Evolutionary conservation across 2,888 invertebrate genomes (phyloP).

Genomic region (Itoplectis maculator): DNA sequence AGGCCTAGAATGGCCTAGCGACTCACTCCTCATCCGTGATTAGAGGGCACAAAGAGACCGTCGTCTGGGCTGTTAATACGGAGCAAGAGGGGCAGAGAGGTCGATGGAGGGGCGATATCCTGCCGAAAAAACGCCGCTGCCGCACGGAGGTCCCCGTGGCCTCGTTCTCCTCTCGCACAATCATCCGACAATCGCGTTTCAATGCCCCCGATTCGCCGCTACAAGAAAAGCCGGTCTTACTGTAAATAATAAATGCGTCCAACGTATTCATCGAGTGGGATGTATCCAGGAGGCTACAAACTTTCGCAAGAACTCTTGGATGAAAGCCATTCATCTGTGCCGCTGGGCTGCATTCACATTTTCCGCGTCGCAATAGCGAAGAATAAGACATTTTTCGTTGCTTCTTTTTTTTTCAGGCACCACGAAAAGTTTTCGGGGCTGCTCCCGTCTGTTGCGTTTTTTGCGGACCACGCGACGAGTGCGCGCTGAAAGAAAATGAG

Average conservation of each 20-base stretch:
- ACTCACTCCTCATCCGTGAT: conserved; percentile 43
- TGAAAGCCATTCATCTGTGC: conserved; percentile 23
- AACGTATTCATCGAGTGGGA: conserved; percentile 36
- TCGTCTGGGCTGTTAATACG: conserved; percentile 19
- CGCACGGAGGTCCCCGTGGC: conserved; percentile 4
- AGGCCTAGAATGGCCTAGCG: conserved; percentile 1
- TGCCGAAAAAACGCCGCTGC: conserved; percentile 17
- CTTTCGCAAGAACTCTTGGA: conserved; percentile 22
- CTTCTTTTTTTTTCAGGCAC: background rate
- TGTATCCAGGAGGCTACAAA: background rate
- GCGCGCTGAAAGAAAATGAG: conserved; percentile 4
- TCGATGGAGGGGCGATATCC: background rate
- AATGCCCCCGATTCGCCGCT: conserved; percentile 39
- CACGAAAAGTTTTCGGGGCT: background rate
- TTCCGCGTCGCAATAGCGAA: conserved; percentile 1
- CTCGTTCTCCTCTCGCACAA: conserved; percentile 10
- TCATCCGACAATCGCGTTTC: conserved; percentile 36
- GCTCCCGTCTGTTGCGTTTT: background rate
- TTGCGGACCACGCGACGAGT: background rate
- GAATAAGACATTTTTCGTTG: background rate
- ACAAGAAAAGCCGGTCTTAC: conserved; percentile 42
- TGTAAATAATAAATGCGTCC: conserved; percentile 42
- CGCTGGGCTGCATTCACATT: conserved; percentile 17
- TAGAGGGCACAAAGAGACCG: conserved; percentile 42
- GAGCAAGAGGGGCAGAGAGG: too few species aligned